Evolutionary conservation across 1,140 invertebrate genomes (phyloP), one percentile per base, ranked within the genome.

Genomic region (Prorops nasuta): DNA sequence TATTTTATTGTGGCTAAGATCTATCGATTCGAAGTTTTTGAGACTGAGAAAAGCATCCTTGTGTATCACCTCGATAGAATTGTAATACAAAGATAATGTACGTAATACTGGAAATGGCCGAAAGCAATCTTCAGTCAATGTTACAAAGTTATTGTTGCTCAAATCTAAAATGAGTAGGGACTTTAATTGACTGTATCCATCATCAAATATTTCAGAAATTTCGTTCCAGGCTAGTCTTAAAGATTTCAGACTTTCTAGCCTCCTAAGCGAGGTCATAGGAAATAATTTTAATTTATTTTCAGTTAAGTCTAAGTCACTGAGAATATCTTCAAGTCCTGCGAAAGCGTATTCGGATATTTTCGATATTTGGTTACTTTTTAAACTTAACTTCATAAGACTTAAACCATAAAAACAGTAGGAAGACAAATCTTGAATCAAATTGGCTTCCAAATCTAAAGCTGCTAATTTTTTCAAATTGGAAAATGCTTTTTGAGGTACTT

Each of bases 1-100:
- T 35, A 95, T 89, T 71, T 88, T 89, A 69, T 95, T 94, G 69
- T 91, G 87, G 67, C 90, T 92, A 52, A 94, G 81, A 74, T 95
- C 91, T 49, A 95, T 77, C 2, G 87, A 88, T 76, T 94, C 90
- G 7, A 95, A 74, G 54, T 90, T 80, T 43, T 76, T 79, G 36
- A 94, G 72, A 1, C 84, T 85, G 34, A 80, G 73, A 64, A 96
- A 94, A 3, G 89, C 85, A 58, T 88, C 80, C 53, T 86, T 85
- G 56, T 92, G 85, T 15, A 96, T 83, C 21, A 80, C 77, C 64
- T 89, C 85, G 21, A 96, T 88, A 17, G 84, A 84, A 66, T 94
- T 94, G 61, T 89, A 88, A 67, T 91, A 91, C 21, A 94, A 81
- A 0, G 89, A 90, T 8, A 95, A 77, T 0, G 86, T 90, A 57